Conservation (phyloP, 2,797 vertebrate genomes). For the Ateles fusciceps region DNA sequence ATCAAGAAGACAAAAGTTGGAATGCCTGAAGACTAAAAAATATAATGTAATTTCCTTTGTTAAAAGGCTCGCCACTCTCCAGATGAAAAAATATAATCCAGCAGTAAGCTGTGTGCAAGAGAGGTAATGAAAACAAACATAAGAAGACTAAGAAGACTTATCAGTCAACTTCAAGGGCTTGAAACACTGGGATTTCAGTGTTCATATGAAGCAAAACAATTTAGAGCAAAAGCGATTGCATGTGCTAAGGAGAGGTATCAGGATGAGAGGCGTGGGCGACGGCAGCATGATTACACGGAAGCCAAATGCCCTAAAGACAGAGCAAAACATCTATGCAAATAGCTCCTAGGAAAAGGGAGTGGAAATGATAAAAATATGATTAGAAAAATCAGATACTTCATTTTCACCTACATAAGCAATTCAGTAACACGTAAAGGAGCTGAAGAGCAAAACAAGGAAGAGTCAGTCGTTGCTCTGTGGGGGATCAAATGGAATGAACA, state of each 20-base stretch:
- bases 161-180: accelerated
- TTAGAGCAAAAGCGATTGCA: accelerated
- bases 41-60: background rate
- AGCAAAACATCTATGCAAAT: no score
- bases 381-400: background rate
- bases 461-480: accelerated
- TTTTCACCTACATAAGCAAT: no score
- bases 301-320: background rate
- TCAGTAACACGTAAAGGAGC: background rate
- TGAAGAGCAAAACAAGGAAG: accelerated
- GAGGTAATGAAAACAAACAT: background rate
- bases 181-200: background rate
- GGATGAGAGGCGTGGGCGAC: accelerated
- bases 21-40: background rate
- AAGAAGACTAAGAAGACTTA: background rate
- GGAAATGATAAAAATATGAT: background rate
- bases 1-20: background rate
- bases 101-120: background rate
- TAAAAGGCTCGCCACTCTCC: background rate
- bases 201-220: background rate
- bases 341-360: background rate
- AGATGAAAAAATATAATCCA: background rate
- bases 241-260: background rate
- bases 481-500: background rate
- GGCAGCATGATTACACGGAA: accelerated